Evolutionary conservation across 2,888 invertebrate species (phyloP), one percentile per base, ranked within the genome.

Genomic region (Neocrepidodera transversa): DNA sequence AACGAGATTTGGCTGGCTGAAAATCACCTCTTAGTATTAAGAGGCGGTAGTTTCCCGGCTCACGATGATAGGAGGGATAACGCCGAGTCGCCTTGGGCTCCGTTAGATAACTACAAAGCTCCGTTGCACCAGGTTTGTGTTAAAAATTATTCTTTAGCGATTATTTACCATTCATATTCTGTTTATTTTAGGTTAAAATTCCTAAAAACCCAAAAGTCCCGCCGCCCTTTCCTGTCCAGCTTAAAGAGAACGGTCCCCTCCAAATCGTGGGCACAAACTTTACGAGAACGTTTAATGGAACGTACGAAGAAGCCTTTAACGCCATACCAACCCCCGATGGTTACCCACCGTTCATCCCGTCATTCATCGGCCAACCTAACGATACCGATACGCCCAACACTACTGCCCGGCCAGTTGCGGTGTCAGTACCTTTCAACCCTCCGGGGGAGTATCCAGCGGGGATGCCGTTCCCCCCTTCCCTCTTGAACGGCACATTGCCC

Each of bases 161-260:
- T 23, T 23, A 5, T 23, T 23, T 3, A 23, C 3, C 23, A 23
- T 23, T 30, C 2, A 30, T 30, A 30, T 6, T 30, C 8, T 55
- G 49, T 53, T 47, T 53, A 14, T 55, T 54, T 14, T 42, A 69
- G 64, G 91, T 94, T 75, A 92, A 92, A 80, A 85, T 94, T 73
- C 93, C 93, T 38, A 80, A 87, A 50, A 87, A 88, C 79, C 92
- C 93, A 7, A 88, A 88, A 80, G 87, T 93, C 72, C 93, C 94
- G 80, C 94, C 94, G 85, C 94, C 94, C 82, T 94, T 94, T 89
- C 94, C 94, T 77, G 89, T 94, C 81, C 93, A 91, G 82, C 88
- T 94, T 80, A 85, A 86, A 79, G 91, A 93, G 78, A 86, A 88
- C 76, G 93, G 92, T 75, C 93, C 93, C 78, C 85, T 93, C 81